Base-by-base conservation (phyloP, 2,113 vertebrate species). In the Rousettus leschenaultii region DNA sequence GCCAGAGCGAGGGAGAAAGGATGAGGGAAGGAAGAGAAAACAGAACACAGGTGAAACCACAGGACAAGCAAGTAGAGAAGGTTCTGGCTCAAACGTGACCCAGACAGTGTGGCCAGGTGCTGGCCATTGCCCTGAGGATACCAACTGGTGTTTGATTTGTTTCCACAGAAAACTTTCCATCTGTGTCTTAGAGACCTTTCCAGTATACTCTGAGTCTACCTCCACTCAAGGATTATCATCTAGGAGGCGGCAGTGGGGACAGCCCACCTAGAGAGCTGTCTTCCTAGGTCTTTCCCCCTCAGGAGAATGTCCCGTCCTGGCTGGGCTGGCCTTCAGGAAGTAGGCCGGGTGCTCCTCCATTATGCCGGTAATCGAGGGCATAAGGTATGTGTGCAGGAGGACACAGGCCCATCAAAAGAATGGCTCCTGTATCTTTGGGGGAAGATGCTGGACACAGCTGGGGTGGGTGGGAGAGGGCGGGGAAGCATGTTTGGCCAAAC, bases 31-130 rank as follows among this genome's bases (percentile, higher is more conserved):
- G 97, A 96, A 95, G 98, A 98, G 96, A 98, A 98, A 98, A 98
- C 84, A 99, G 97, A 98, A 94, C 91, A 98, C 18, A 97, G 55
- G 97, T 98, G 97, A 98, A 98, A 97, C 96, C 89, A 96, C 95
- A 93, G 92, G 6, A 85, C 78, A 86, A 83, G 87, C 18, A 61
- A 45, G 7, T 24, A 73, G 89, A 78, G 79, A 70, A 45, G 73
- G 30, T 16, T 57, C 61, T 35, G 48, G 86, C 28, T 65, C 68
- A 59, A 33, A 75, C 35, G 68, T 48, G 75, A 55, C n/a, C 59
- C 66, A 43, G 86, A 79, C 0, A 0, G 70, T 48, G 3, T 8
- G 63, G 59, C 74, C 55, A 45, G 45, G 38, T 19, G 45, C 35
- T 51, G 43, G 94, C 19, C 45, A 38, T 45, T 1, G 65, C 43